Percentiles rank a stretch among this genome's conserved stretches.
Evolutionary conservation across 2,888 invertebrate species (phyloP).

Genomic region (Micoletzkya japonica): DNA sequence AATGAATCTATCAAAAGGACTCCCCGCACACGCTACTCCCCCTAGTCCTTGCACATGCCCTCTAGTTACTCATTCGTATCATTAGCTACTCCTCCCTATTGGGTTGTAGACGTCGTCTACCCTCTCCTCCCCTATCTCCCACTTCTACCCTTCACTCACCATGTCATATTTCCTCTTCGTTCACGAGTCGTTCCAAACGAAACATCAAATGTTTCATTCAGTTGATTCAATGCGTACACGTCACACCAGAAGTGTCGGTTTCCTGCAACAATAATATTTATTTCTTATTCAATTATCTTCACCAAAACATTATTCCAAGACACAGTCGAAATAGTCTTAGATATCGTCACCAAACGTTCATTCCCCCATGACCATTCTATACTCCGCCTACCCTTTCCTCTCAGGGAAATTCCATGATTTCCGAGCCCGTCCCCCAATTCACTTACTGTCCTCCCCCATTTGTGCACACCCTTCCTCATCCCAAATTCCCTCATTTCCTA

Average conservation of each 20-base stretch:
- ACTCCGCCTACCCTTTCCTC: conserved; percentile 3
- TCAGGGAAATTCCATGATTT: neutral
- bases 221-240: conserved; percentile 27
- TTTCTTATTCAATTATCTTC: too few species aligned
- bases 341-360: neutral
- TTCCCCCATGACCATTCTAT: neutral
- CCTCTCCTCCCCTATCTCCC: neutral
- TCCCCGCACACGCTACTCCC: neutral
- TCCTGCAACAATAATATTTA: conserved; percentile 7
- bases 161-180: conserved; percentile 18
- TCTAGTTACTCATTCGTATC: neutral
- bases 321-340: neutral
- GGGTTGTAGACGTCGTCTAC: neutral
- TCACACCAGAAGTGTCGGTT: conserved; percentile 30
- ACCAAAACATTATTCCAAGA: too few species aligned
- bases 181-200: conserved; percentile 12
- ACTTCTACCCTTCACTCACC: conserved; percentile 6
- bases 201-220: conserved; percentile 27
- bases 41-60: neutral
- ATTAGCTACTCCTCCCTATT: neutral
- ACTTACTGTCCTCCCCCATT: neutral
- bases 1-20: neutral
- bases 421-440: conserved; percentile 2
- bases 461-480: neutral
- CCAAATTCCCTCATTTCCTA: neutral